Conservation (phyloP, 2,888 invertebrate genomes). For the Drosophila neotestacea region DNA sequence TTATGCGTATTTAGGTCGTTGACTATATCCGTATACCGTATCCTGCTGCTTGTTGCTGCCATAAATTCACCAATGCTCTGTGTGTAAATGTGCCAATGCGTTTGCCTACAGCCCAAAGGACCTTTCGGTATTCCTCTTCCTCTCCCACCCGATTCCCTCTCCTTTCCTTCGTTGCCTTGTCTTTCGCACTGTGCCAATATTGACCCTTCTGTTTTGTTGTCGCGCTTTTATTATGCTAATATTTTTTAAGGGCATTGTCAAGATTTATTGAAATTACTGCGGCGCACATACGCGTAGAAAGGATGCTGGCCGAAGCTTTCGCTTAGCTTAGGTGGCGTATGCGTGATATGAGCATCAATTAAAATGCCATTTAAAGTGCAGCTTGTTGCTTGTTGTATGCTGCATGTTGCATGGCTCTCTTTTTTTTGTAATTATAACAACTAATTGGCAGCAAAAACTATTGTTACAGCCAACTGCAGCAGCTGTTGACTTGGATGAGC, state of each 20-base stretch:
- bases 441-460: conserved; percentile 79
- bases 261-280: conserved; percentile 81
- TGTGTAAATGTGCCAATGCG: conserved; percentile 80
- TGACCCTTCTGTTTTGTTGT: conserved; percentile 80
- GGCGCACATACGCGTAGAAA: conserved; percentile 36
- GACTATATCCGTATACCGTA: conserved; percentile 35
- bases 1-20: conserved; percentile 80
- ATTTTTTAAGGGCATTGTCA: conserved; percentile 72
- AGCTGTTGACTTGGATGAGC: conserved; percentile 37
- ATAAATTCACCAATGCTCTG: conserved; percentile 54
- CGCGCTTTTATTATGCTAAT: conserved; percentile 81
- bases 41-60: conserved; percentile 59
- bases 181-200: conserved; percentile 47
- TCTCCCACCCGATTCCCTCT: neutral
- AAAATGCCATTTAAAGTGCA: conserved; percentile 64
- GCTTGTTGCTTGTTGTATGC: conserved; percentile 60
- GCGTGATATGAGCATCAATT: conserved; percentile 61
- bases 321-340: conserved; percentile 42
- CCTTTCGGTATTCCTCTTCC: neutral
- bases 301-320: conserved; percentile 2
- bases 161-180: neutral
- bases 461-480: conserved; percentile 51
- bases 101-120: conserved; percentile 34
- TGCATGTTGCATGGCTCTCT: conserved; percentile 52
- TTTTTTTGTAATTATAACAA: conserved; percentile 72